These are phyloP conservation scores for Cynoglossus semilaevis DNA, from an alignment of 2,113 vertebrate species.

Conservation along the genomic window DNA sequence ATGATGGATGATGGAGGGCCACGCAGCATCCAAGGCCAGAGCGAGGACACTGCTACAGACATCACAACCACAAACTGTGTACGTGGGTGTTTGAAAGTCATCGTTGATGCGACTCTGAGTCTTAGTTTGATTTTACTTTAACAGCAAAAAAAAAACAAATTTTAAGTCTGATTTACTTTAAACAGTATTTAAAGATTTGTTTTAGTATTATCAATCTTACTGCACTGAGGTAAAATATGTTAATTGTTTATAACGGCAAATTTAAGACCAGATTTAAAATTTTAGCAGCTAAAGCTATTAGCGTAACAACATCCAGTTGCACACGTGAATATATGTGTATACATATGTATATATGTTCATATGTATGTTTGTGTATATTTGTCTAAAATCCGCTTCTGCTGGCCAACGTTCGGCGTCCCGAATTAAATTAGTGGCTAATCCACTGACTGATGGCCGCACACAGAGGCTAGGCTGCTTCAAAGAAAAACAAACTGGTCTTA, in stretches of 20 bases:
- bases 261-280: too few species aligned
- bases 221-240: too few species aligned
- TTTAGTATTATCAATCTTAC: too few species aligned
- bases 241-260: too few species aligned
- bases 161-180: not conserved
- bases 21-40: conserved; percentile 62
- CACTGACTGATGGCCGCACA: conserved; percentile 46
- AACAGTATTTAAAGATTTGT: too few species aligned
- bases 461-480: conserved; percentile 29
- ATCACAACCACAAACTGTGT: conserved; percentile 16
- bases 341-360: not conserved
- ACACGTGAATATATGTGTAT: conserved; percentile 27
- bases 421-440: conserved; percentile 66
- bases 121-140: too few species aligned
- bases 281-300: conserved; percentile 40
- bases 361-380: not conserved
- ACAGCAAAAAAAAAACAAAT: conserved; percentile 36
- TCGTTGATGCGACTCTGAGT: too few species aligned
- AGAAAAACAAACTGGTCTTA: conserved; percentile 27
- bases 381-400: conserved; percentile 19
- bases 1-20: conserved; percentile 70
- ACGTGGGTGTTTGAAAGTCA: conserved; percentile 17
- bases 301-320: conserved; percentile 38
- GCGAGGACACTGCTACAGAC: conserved; percentile 49
- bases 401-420: conserved; percentile 34